Evolutionary conservation across 2,888 invertebrate genomes (phyloP).

Genomic region (Pandemis corylana): DNA sequence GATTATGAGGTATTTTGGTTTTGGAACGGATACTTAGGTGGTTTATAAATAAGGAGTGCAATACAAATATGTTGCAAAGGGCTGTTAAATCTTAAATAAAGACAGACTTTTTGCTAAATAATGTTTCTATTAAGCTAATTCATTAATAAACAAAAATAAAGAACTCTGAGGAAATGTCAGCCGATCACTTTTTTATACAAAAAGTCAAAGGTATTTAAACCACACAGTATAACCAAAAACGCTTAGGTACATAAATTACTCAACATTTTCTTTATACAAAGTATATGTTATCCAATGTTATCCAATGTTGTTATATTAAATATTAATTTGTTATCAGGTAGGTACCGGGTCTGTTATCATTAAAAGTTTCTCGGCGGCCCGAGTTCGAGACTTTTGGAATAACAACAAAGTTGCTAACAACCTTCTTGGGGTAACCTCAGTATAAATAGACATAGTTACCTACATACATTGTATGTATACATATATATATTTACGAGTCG

Average conservation of each 20-base stretch:
- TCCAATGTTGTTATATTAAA: conserved; percentile 27
- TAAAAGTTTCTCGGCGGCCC: conserved; percentile 29
- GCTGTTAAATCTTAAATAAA: background rate
- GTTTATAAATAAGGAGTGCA: conserved; percentile 12
- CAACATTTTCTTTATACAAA: background rate
- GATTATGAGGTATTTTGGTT: conserved; percentile 50
- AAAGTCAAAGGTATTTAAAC: background rate
- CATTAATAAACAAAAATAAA: too few species aligned
- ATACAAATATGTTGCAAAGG: background rate
- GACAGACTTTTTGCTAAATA: too few species aligned
- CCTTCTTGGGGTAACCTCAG: conserved; percentile 22
- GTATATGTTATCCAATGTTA: background rate
- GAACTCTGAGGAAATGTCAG: background rate
- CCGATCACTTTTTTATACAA: background rate
- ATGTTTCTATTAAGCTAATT: too few species aligned
- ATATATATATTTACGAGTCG: background rate
- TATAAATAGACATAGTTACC: conserved; percentile 25
- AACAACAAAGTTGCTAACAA: conserved; percentile 33
- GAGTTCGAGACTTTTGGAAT: conserved; percentile 30
- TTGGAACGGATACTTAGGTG: conserved; percentile 42
- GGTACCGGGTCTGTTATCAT: conserved; percentile 37
- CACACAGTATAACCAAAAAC: background rate
- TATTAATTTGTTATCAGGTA: conserved; percentile 31
- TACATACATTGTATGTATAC: background rate
- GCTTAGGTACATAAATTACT: background rate